phyloP scores from a whole-genome alignment of 2,888 invertebrate species.

The Pediacus dermestoides region DNA sequence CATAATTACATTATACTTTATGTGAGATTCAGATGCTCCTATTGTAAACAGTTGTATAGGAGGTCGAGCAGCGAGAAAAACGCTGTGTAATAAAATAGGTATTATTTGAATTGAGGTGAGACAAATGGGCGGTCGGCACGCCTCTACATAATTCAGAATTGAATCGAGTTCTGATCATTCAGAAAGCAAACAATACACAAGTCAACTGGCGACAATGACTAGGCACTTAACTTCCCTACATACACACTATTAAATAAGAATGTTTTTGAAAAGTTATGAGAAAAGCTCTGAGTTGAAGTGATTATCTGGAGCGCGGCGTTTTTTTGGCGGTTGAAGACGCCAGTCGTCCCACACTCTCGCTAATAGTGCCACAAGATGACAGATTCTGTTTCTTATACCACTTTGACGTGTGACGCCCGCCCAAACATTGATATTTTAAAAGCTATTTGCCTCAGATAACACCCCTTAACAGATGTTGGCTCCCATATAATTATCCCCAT shows the following conservation, averaged over 20 bases:
- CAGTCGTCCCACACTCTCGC: conserved; percentile 24
- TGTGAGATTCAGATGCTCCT: no score
- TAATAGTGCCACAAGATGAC: conserved; percentile 32
- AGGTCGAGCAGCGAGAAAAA: no score
- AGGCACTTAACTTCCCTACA: conserved; percentile 13
- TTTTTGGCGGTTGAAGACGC: conserved; percentile 15
- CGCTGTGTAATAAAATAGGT: no score
- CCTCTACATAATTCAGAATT: conserved; percentile 11
- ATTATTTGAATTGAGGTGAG: conserved; percentile 16
- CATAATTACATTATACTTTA: no score
- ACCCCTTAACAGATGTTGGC: conserved; percentile 44
- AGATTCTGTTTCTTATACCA: conserved; percentile 38
- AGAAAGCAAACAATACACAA: conserved; percentile 15
- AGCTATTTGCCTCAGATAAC: conserved; percentile 39
- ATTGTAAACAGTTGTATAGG: no score
- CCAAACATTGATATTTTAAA: conserved; percentile 34
- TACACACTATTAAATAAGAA: conserved; percentile 8
- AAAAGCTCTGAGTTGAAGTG: neutral
- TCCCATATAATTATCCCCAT: conserved; percentile 40
- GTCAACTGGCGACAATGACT: conserved; percentile 13
- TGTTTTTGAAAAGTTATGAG: conserved; percentile 9
- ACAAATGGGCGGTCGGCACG: conserved; percentile 17
- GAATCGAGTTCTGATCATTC: conserved; percentile 12
- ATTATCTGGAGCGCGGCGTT: no score
- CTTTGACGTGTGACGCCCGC: conserved; percentile 42